phyloP scores from a whole-genome alignment of 2,797 vertebrate species.

The Odontamblyopus lacepedii region DNA sequence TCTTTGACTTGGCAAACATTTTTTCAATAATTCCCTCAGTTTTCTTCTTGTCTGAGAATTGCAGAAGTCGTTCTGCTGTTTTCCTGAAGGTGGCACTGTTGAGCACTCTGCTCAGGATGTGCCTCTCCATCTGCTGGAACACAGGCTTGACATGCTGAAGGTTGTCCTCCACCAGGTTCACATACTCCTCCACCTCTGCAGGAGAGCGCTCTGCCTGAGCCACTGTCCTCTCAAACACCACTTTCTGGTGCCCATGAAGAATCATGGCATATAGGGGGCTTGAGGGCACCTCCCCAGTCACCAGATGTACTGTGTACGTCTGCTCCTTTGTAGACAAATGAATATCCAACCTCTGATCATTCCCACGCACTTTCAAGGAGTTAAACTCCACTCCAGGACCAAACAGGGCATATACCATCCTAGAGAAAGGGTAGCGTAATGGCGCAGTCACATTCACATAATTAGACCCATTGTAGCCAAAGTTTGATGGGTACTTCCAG shows the following conservation, averaged over 20 bases:
- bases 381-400: constrained; percentile 89
- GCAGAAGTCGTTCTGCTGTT: constrained; percentile 89
- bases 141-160: constrained; percentile 92
- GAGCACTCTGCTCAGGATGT: constrained; percentile 88
- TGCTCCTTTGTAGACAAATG: constrained; percentile 86
- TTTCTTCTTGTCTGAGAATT: constrained; percentile 91
- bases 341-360: constrained; percentile 86
- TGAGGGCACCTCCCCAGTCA: constrained; percentile 81
- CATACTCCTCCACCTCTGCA: constrained; percentile 86
- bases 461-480: constrained; percentile 93
- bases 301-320: constrained; percentile 86
- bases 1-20: constrained; percentile 88
- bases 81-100: constrained; percentile 89
- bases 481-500: constrained; percentile 88
- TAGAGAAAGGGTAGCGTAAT: constrained; percentile 84
- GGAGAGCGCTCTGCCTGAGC: constrained; percentile 60
- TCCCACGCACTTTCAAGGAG: constrained; percentile 88
- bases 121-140: constrained; percentile 93
- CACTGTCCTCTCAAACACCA: constrained; percentile 85
- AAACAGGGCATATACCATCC: constrained; percentile 90
- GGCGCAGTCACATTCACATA: constrained; percentile 93
- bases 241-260: constrained; percentile 84
- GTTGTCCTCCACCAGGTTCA: constrained; percentile 85
- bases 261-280: constrained; percentile 88
- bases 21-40: constrained; percentile 87